A percentile compares a stretch with the other conserved stretches of the same genome.
Conservation (phyloP, 2,888 invertebrate species). For the Palloptera scutellata region DNA sequence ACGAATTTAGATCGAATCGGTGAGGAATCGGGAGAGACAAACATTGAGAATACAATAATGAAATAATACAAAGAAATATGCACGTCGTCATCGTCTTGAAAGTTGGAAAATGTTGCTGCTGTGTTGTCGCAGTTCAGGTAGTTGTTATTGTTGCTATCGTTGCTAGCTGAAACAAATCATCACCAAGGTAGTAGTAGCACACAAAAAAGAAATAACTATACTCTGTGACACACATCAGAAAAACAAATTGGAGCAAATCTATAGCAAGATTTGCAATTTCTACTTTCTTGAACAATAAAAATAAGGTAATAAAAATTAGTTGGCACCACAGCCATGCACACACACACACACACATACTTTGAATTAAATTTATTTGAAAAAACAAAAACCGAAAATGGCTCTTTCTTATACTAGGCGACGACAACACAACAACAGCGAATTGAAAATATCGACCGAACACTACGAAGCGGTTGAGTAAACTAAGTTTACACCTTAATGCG, state of each 20-base stretch:
- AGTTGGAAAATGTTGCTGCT: not conserved
- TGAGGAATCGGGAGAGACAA: too few relatives aligned
- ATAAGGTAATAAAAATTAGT: too few relatives aligned
- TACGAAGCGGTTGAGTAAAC: too few relatives aligned
- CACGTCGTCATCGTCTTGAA: not conserved
- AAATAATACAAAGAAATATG: too few relatives aligned
- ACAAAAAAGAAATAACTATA: too few relatives aligned
- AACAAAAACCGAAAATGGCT: not conserved
- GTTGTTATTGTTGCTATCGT: conserved; percentile 12
- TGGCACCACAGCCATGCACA: conserved; percentile 7
- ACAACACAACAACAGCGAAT: conserved; percentile 23
- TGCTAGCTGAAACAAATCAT: conserved; percentile 25
- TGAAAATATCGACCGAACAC: too few relatives aligned
- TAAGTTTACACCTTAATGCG: too few relatives aligned
- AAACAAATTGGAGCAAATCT: not conserved
- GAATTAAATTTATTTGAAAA: not conserved
- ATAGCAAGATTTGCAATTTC: not conserved
- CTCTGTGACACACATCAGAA: not conserved
- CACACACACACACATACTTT: conserved; percentile 9
- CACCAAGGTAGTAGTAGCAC: conserved; percentile 28
- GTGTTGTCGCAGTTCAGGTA: not conserved
- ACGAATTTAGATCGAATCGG: too few relatives aligned
- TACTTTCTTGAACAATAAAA: too few relatives aligned
- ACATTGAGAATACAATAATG: too few relatives aligned
- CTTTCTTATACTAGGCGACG: not conserved